Conservation (phyloP, 2,888 invertebrate genomes). For the Coelopa pilipes region DNA sequence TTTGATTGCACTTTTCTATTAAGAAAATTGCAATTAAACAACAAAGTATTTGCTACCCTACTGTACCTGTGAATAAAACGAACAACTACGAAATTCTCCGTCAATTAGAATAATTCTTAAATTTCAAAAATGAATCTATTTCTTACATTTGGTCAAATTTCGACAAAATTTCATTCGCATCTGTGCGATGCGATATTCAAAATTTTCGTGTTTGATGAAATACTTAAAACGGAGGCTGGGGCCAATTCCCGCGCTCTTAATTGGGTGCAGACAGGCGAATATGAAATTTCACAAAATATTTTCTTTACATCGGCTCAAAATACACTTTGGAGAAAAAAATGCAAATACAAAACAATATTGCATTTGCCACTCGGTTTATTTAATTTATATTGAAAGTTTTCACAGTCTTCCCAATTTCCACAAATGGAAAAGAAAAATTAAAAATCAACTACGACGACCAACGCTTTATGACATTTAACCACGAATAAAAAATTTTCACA, state of each 20-base stretch:
- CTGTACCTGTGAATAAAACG: conserved; percentile 42
- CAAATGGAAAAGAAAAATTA: conserved; percentile 38
- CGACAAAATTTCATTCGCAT: not conserved
- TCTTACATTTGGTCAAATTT: conserved; percentile 1
- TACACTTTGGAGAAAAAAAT: conserved; percentile 19
- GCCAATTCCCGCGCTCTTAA: conserved; percentile 54
- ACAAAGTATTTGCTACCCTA: conserved; percentile 44
- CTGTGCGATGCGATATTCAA: too few relatives aligned
- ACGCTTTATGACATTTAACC: conserved; percentile 50
- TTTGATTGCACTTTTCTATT: not conserved
- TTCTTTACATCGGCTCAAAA: conserved; percentile 41
- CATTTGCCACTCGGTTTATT: not conserved
- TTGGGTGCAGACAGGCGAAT: conserved; percentile 43
- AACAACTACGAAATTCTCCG: not conserved
- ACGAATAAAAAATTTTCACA: conserved; percentile 42
- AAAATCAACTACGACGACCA: conserved; percentile 43
- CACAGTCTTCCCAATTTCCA: conserved; percentile 7
- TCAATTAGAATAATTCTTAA: not conserved
- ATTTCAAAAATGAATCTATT: not conserved
- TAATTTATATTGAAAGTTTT: not conserved
- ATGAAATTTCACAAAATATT: conserved; percentile 34
- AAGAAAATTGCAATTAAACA: not conserved
- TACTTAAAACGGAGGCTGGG: conserved; percentile 11
- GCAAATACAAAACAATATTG: not conserved
- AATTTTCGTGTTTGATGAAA: too few relatives aligned